Percentiles rank a stretch among this genome's conserved stretches.
These are phyloP conservation scores for Cheirogaleus medius DNA, from an alignment of 2,113 vertebrate species.

Conservation along the genomic window DNA sequence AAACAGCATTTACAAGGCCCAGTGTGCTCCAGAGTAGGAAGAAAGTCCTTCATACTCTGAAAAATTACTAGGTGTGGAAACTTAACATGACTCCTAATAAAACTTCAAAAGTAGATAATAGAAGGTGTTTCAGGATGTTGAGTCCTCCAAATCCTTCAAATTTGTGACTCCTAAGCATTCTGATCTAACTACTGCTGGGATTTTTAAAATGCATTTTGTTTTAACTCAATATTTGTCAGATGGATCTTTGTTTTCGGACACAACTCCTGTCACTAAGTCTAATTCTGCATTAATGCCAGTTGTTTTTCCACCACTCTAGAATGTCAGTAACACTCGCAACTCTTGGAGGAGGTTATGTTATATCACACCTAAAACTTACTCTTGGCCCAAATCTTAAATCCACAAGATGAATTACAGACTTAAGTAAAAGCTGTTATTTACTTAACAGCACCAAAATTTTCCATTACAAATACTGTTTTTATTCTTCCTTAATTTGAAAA, in stretches of 20 bases:
- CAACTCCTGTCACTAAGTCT: not conserved
- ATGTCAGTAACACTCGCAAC: not conserved
- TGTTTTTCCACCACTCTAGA: not conserved
- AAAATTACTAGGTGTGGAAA: not conserved
- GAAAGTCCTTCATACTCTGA: not conserved
- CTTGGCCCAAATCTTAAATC: slow-evolving; percentile 35
- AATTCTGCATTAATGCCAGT: not conserved
- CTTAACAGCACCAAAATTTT: slow-evolving; percentile 44
- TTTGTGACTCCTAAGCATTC: not conserved
- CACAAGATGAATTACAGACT: slow-evolving; percentile 43
- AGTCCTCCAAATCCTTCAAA: not conserved
- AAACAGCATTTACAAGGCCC: not conserved
- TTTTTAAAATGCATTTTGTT: not conserved
- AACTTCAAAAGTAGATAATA: not conserved
- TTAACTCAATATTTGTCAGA: not conserved
- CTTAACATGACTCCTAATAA: not conserved
- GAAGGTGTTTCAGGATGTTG: not conserved
- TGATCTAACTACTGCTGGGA: not conserved
- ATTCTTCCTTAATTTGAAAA: slow-evolving; percentile 43
- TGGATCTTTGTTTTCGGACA: not conserved
- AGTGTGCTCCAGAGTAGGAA: not conserved
- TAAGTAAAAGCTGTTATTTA: slow-evolving; percentile 27
- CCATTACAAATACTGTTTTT: slow-evolving; percentile 73
- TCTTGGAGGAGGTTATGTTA: not conserved
- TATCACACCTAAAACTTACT: slow-evolving; percentile 6